Base-by-base conservation (phyloP, 2,113 vertebrate genomes). In the Rissa tridactyla region DNA sequence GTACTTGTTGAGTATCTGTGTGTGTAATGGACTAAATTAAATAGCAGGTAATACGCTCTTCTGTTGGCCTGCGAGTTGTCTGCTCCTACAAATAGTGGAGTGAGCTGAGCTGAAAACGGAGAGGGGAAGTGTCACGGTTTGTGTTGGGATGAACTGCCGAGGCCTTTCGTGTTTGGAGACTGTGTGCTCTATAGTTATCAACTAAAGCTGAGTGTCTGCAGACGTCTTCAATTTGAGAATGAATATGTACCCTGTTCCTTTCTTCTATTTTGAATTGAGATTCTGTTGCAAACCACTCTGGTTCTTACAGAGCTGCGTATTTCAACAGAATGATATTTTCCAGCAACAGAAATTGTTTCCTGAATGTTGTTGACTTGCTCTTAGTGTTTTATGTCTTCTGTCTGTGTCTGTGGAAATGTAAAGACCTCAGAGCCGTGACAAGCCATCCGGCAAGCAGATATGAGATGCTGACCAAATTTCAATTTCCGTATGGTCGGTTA, bases 81-180 rank as follows among this genome's bases (percentile, higher is more conserved):
- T 85, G n/a, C 29, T 73, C 25, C 83, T 62, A 18, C 20, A n/a
- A 65, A 69, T 0, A 46, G 23, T 2, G 26, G 30, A 12, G 25
- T 36, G 51, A 30, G 30, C 46, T 60, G 76, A 58, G 66, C 8
- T 68, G 71, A 19, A 46, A 29, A 14, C 1, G 52, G 49, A 47
- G 52, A 13, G 6, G 5, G 11, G 17, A 4, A 3, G 0, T 22
- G 40, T 40, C 42, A 4, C 1, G 7, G 9, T 20, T 36, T 21
- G 15, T 15, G 60, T 3, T 57, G 86, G 70, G 52, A 6, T 42
- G 71, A 47, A 15, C 71, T 46, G 30, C 26, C 2, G 8, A 60
- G 75, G 38, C 25, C 46, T 30, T 32, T 42, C 0, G 4, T 23
- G 54, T 40, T 57, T 52, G 89, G 51, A 85, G 11, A 9, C 47